Conservation (phyloP, 1,140 invertebrate species). For the Ips nitidus region DNA sequence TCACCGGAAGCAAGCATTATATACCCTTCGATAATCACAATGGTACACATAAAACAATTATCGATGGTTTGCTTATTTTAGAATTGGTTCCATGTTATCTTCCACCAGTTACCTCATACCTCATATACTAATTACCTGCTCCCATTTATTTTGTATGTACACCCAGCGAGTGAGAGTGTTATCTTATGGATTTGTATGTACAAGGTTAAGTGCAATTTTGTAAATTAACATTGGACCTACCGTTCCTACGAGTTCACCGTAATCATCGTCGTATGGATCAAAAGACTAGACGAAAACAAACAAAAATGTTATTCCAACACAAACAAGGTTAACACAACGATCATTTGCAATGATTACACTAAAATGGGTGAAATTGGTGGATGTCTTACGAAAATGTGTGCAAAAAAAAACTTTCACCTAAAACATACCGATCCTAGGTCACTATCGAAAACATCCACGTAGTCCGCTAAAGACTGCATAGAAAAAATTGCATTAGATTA, state of each 20-base stretch:
- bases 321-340: no score
- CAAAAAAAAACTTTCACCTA: background rate
- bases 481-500: background rate
- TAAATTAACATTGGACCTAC: constrained; percentile 15
- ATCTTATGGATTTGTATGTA: background rate
- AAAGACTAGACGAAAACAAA: constrained; percentile 1
- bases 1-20: constrained; percentile 1
- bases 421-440: background rate
- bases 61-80: background rate
- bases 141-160: background rate
- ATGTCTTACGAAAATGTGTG: no score
- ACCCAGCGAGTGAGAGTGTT: background rate
- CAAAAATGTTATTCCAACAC: background rate
- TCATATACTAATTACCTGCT: background rate
- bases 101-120: background rate
- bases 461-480: background rate
- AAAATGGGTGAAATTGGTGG: background rate
- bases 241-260: constrained; percentile 33
- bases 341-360: background rate
- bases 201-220: background rate
- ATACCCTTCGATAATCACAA: background rate
- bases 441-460: background rate
- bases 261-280: constrained; percentile 23
- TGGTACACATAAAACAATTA: constrained; percentile 2
- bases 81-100: background rate